phyloP scores from a whole-genome alignment of 2,113 vertebrate genomes.

The Sander lucioperca region DNA sequence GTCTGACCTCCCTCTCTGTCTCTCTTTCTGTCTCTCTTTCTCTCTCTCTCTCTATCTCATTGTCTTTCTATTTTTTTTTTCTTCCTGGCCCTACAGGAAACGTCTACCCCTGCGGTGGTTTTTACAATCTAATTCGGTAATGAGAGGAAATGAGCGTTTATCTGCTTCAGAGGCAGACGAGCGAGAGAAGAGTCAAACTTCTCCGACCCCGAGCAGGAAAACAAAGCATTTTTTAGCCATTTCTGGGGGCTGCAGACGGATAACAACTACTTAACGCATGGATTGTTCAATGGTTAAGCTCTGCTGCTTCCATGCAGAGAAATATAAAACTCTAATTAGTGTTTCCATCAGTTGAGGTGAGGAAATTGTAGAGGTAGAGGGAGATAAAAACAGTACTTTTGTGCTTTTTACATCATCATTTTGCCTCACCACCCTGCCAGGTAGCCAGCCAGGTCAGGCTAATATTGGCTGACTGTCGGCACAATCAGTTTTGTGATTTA shows the following conservation, averaged over 20 bases:
- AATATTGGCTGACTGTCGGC: not conserved
- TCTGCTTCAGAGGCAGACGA: conserved; percentile 44
- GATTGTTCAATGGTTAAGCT: not conserved
- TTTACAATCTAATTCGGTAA: conserved; percentile 57
- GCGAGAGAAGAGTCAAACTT: conserved; percentile 49
- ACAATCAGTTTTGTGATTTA: not conserved
- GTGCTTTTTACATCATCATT: not conserved
- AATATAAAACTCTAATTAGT: conserved; percentile 42
- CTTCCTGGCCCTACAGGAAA: conserved; percentile 14
- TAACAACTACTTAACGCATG: conserved; percentile 35
- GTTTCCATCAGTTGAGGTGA: conserved; percentile 26
- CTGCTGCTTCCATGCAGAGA: conserved; percentile 4
- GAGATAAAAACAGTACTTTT: not conserved
- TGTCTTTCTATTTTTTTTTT: not conserved
- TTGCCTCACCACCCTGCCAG: not conserved
- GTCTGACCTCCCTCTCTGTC: conserved; percentile 9
- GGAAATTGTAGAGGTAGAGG: not conserved
- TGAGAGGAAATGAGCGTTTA: conserved; percentile 63
- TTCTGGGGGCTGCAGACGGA: conserved; percentile 27
- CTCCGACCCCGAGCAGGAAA: conserved; percentile 30
- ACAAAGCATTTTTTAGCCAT: conserved; percentile 33
- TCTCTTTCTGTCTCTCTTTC: not conserved
- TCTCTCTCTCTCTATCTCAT: not conserved
- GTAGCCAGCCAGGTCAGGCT: not conserved
- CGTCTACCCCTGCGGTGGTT: conserved; percentile 25